Evolutionary conservation across 2,888 invertebrate species (phyloP), one percentile per base, ranked within the genome.

Genomic region (Eledona agricola): DNA sequence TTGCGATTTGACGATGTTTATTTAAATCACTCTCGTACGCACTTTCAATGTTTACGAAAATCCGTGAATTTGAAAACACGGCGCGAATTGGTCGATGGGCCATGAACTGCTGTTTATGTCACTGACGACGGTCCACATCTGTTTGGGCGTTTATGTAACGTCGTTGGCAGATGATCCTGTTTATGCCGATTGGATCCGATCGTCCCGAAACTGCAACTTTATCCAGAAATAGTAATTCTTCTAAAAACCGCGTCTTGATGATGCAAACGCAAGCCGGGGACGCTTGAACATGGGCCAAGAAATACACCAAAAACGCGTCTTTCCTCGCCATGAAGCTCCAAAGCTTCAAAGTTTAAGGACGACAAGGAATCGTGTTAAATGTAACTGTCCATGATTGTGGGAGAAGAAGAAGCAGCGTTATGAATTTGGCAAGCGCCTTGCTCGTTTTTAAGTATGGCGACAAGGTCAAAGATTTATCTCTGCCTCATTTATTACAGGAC

Each of bases 161-260:
- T 37, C 37, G 31, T 51, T 51, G 51, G 51, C 51, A 51, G 45
- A 45, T 45, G 38, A 51, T 29, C 37, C 43, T 51, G 51, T 51
- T 51, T 45, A 38, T 51, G 23, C 31, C 45, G 38, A 45, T 45
- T 37, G 29, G 45, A 51, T 51, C 29, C 43, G 23, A 34, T 51
- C 11, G 32, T 28, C n/a, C n/a, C n/a, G n/a, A n/a, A n/a, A n/a
- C n/a, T n/a, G n/a, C n/a, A n/a, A n/a, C n/a, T n/a, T n/a, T n/a
- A n/a, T n/a, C n/a, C n/a, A n/a, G n/a, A n/a, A n/a, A n/a, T n/a
- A n/a, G n/a, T n/a, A n/a, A n/a, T n/a, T n/a, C n/a, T n/a, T n/a
- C n/a, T n/a, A n/a, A n/a, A n/a, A n/a, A n/a, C n/a, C n/a, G n/a
- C n/a, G n/a, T n/a, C n/a, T n/a, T n/a, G n/a, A n/a, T 26, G 26